Evolutionary conservation across 1,140 invertebrate genomes (phyloP).

Genomic region (Drosophila athabasca): DNA sequence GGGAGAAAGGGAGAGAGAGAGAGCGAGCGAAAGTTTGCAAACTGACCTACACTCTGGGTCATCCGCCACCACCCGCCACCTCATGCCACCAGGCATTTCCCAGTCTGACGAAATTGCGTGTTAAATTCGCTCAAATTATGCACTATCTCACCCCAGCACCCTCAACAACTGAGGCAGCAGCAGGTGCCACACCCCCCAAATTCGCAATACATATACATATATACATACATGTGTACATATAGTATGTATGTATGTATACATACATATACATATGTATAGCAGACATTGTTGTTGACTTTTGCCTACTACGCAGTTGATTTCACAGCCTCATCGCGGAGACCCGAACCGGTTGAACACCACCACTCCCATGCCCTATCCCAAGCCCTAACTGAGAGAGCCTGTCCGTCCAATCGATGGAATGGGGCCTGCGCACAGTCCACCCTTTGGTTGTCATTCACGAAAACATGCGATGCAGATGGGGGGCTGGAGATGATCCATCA

Average conservation of each 20-base stretch:
- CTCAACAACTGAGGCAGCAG: constrained; percentile 7
- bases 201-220: constrained; percentile 2
- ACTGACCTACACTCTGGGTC: constrained; percentile 67
- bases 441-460: constrained; percentile 66
- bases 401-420: constrained; percentile 57
- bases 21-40: constrained; percentile 67
- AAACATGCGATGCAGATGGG: constrained; percentile 36
- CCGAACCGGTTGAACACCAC: background rate
- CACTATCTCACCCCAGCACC: background rate
- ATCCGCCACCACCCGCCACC: constrained; percentile 31
- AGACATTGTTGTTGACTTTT: constrained; percentile 64
- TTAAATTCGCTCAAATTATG: constrained; percentile 47
- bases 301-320: constrained; percentile 79
- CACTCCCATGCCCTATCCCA: constrained; percentile 72
- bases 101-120: constrained; percentile 59
- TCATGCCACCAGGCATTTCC: background rate
- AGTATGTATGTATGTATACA: background rate
- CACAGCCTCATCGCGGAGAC: constrained; percentile 50
- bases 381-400: constrained; percentile 50
- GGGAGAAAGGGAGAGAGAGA: background rate
- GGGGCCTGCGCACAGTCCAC: constrained; percentile 56
- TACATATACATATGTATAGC: background rate
- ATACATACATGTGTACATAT: too few species aligned
- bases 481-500: constrained; percentile 34
- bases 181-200: constrained; percentile 44